These are phyloP conservation scores for Chymomyza procnemis DNA, from an alignment of 2,888 invertebrate species.

Conservation along the genomic window DNA sequence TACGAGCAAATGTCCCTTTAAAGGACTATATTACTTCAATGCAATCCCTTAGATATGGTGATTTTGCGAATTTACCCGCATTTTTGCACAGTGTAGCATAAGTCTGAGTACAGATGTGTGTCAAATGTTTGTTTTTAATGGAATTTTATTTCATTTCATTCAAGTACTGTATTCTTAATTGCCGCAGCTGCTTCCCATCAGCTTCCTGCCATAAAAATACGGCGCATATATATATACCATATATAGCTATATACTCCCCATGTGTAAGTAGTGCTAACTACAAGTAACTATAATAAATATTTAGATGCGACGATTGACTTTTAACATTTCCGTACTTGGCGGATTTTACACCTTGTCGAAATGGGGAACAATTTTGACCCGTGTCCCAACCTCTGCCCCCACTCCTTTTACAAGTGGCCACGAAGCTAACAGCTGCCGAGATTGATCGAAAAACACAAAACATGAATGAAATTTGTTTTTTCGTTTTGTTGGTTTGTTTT, in stretches of 20 bases:
- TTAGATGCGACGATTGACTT: slow-evolving; percentile 62
- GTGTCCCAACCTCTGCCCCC: not conserved
- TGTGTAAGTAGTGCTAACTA: not conserved
- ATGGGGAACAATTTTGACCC: not conserved
- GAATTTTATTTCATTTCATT: slow-evolving; percentile 56
- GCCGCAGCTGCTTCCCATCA: not conserved
- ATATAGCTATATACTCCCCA: not conserved
- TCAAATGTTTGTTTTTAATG: slow-evolving; percentile 72
- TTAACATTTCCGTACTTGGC: slow-evolving; percentile 45
- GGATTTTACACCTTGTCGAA: slow-evolving; percentile 52
- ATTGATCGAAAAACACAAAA: slow-evolving; percentile 51
- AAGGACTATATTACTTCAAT: no score
- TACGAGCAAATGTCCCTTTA: no score
- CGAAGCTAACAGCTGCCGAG: slow-evolving; percentile 14
- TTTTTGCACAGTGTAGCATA: not conserved
- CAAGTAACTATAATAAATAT: slow-evolving; percentile 45
- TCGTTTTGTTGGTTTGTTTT: slow-evolving; percentile 7
- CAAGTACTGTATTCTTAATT: not conserved
- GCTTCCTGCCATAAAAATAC: not conserved
- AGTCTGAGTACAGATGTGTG: slow-evolving; percentile 51
- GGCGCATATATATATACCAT: not conserved
- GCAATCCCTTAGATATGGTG: no score
- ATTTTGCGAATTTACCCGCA: no score
- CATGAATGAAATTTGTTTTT: slow-evolving; percentile 56
- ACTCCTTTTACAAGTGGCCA: not conserved